Conservation (phyloP, 1,140 invertebrate genomes). For the Calycopis cecrops region DNA sequence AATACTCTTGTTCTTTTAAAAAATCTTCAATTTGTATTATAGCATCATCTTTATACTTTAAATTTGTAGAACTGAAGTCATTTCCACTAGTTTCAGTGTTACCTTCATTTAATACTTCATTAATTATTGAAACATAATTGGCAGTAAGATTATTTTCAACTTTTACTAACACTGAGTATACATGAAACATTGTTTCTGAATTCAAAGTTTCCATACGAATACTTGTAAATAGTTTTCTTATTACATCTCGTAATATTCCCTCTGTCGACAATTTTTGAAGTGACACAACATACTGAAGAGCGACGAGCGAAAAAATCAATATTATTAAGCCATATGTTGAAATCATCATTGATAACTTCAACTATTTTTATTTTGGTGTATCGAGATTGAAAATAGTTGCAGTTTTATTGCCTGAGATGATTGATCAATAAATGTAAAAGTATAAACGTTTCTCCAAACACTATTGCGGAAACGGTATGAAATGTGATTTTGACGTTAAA, state of each 20-base stretch:
- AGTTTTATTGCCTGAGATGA: too few relatives aligned
- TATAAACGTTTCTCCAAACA: too few relatives aligned
- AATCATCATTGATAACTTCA: too few relatives aligned
- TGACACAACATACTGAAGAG: too few relatives aligned
- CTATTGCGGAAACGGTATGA: too few relatives aligned
- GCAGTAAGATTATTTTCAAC: conserved; percentile 26
- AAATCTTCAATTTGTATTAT: conserved; percentile 35
- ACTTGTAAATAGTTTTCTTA: conserved; percentile 34
- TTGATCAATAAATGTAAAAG: too few relatives aligned
- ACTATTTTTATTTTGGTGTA: too few relatives aligned
- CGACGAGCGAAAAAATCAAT: too few relatives aligned
- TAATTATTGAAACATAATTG: conserved; percentile 38
- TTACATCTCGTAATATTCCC: conserved; percentile 24
- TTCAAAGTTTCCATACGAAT: conserved; percentile 29
- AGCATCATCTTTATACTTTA: conserved; percentile 19
- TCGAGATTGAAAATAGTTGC: too few relatives aligned
- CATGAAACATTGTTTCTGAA: conserved; percentile 27
- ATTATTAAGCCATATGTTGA: too few relatives aligned
- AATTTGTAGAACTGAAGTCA: conserved; percentile 1
- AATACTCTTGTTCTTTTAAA: conserved; percentile 30
- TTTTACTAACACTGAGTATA: conserved; percentile 41
- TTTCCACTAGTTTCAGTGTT: conserved; percentile 22
- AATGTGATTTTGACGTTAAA: too few relatives aligned
- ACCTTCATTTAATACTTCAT: conserved; percentile 40
- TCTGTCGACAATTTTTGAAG: conserved; percentile 17